Base-by-base conservation (phyloP, 2,888 invertebrate genomes). In the Heteromurus nitidus region DNA sequence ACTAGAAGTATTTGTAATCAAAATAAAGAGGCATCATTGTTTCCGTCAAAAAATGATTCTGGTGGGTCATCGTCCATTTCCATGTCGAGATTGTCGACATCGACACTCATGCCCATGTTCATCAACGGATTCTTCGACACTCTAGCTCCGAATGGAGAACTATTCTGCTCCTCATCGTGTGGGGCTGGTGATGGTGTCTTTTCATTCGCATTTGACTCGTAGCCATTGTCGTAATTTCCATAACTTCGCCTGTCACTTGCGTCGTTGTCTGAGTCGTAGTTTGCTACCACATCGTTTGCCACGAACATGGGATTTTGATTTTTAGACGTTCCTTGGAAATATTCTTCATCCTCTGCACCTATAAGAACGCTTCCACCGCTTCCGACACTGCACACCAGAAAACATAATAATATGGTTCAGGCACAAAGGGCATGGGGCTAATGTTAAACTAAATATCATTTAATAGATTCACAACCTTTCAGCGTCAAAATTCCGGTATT, bases 321-420 rank as follows among this genome's bases (percentile, higher is more conserved):
- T 20, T 30, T 28, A 2, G 47, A 50, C 11, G 80, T 80, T n/a
- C 81, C 76, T 50, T 76, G 67, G 89, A 93, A 93, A 88, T 93
- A 92, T 7, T 92, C 92, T 88, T 92, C 90, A 87, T 93, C 91
- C 88, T 93, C 93, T 53, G 93, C 91, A 42, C 93, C 93, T 85
- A 93, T 91, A 81, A 93, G 89, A 86, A 93, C 93, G 0, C 93
- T 93, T 88, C 92, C 92, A 30, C 91, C 91, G 26, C 93, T 93
- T 22, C 89, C 89, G 67, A 92, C 90, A 86, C 93, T 93, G 88
- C 22, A 89, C 88, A 24, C 0, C 26, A n/a, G n/a, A n/a, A n/a
- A n/a, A n/a, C n/a, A n/a, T n/a, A n/a, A n/a, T n/a, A n/a, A n/a
- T n/a, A n/a, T n/a, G n/a, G n/a, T n/a, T n/a, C n/a, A n/a, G n/a